Base-by-base conservation (phyloP, 2,888 invertebrate species). In the Xanthorhoe designata region DNA sequence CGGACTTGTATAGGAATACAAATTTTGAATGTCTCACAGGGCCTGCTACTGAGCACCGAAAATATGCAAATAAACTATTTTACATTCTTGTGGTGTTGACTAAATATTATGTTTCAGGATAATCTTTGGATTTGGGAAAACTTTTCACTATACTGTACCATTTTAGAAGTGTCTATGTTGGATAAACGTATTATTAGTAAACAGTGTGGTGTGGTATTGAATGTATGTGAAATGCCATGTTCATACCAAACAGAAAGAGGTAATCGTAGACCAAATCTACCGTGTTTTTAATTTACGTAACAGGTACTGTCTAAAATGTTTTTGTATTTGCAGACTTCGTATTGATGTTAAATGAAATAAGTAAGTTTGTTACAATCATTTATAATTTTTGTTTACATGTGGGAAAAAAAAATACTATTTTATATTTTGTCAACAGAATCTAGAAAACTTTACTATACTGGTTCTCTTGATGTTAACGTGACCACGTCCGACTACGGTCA, bases 81-180 rank as follows among this genome's bases (percentile, higher is more conserved):
- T 4, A 42, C 38, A 7, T 7, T 6, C 8, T 32, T 35, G 0
- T 29, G 9, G 2, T 9, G 13, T 19, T 35, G 19, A 15, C 18
- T n/a, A 7, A 24, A 42, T 13, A 24, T 78, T 15, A n/a, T 7
- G 51, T 69, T 75, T 5, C 70, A 96, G 96, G 94, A 90, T 68
- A 91, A 86, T 55, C 84, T 95, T 52, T 96, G 96, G 90, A 83
- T 87, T 0, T 88, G 89, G 19, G 96, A 96, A 75, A 95, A 96
- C 68, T 95, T 96, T 74, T 92, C 95, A 56, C 82, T 97, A 32
- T 95, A 95, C 71, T 95, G 95, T 6, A 92, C 95, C 8, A 85
- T 97, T 42, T 94, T 96, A 64, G 96, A 96, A 79, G 94, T 95
- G 0, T 95, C 95, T 0, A 95, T 96, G 95, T 94, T 97, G 61